These are phyloP conservation scores for Sapayoa aenigma DNA, from an alignment of 2,113 vertebrate genomes.

Conservation along the genomic window DNA sequence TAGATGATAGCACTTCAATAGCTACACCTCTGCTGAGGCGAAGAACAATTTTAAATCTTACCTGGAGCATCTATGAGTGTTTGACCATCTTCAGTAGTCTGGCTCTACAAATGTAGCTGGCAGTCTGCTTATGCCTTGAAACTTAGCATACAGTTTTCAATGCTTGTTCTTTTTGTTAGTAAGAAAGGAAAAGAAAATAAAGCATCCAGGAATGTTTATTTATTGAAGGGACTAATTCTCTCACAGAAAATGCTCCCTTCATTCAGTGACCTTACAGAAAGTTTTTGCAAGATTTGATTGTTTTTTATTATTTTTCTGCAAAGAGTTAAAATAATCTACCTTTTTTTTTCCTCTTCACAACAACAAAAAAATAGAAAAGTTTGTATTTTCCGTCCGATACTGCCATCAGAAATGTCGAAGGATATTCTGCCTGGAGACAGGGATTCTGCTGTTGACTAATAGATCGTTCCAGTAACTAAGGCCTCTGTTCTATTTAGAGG, in stretches of 20 bases:
- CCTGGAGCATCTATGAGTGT: background rate
- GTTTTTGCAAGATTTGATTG: background rate
- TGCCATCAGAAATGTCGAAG: background rate
- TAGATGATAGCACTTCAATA: background rate
- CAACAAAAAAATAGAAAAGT: background rate
- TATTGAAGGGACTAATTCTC: background rate
- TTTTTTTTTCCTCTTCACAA: background rate
- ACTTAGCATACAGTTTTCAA: background rate
- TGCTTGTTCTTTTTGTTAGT: background rate
- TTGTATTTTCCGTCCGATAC: background rate
- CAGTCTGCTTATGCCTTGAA: background rate
- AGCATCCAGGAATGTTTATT: background rate
- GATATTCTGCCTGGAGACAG: background rate
- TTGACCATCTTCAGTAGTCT: background rate
- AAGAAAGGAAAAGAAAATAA: background rate
- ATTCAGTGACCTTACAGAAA: background rate
- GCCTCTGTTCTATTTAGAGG: slow-evolving; percentile 12
- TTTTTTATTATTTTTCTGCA: background rate
- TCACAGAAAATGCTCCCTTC: background rate
- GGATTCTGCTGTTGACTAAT: slow-evolving; percentile 35
- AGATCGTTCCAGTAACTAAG: slow-evolving; percentile 34
- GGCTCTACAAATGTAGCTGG: background rate
- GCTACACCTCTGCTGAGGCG: background rate
- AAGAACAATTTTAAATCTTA: background rate
- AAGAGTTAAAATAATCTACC: background rate